Evolutionary conservation across 2,888 invertebrate species (phyloP), one percentile per base, ranked within the genome.

Genomic region (Rotaria socialis): DNA sequence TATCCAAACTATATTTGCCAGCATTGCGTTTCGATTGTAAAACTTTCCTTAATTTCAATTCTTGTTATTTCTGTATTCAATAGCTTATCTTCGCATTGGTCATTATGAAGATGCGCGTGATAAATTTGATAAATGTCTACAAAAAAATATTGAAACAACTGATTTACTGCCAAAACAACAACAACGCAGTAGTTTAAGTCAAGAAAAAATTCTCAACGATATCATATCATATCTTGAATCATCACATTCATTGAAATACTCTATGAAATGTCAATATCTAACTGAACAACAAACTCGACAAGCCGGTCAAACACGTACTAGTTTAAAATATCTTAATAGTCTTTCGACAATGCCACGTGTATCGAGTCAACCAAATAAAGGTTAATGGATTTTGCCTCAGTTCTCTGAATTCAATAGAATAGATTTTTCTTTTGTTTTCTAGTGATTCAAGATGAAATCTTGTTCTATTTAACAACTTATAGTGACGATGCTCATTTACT

Each of bases 381-480:
- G 67, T 87, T 87, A 22, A 43, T 60, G 74, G 85, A 16, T 47
- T 84, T 47, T 24, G 11, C 14, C 80, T 47, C 24, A 22, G 19
- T 35, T 35, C 19, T 47, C n/a, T 47, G 47, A 84, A 85, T 35
- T 19, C 60, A 58, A 19, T 27, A 27, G 27, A 58, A 85, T 41
- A 22, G 50, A 56, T 50, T 60, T 5, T 24, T 84, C 6, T 85
- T 88, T 85, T 35, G 35, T 88, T 87, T 89, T 93, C 94, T 87
- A 67, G 67, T 19, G 1, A 67, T 67, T 19, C 35, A 67, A 0
- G n/a, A 47, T 24, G 96, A 96, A 91, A 95, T 95, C 89, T 91
- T 95, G 3, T 95, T 94, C 90, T 96, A 96, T 90, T 92, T 96
- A 6, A 92, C 93, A 6, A 94, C 93, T 87, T 96, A 96, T 89